Base-by-base conservation (phyloP, 2,888 invertebrate species). In the Marasmarcha lunaedactyla region DNA sequence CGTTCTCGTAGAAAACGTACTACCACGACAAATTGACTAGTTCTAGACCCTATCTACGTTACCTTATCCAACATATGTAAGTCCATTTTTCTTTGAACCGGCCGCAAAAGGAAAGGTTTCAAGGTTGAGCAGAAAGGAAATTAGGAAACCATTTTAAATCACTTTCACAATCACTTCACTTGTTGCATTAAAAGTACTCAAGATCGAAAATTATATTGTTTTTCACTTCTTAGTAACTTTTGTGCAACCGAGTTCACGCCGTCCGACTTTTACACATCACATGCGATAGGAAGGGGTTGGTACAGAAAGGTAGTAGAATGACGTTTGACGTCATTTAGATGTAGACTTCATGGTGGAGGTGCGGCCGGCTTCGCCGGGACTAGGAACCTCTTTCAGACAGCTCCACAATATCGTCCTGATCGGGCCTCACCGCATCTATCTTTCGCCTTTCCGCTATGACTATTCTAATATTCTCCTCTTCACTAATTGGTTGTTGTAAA, bases 401-500 rank as follows among this genome's bases (percentile, higher is more conserved):
- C 55, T 83, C 83, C 46, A 79, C 76, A 27, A 57, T 59, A 14
- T 77, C 77, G 27, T 69, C 72, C 33, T 63, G 51, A 43, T 73
- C 77, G 3, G 71, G 65, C 44, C 64, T 61, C n/a, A 58, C 42
- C 20, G 84, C 71, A 44, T 87, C 88, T 37, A 87, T 72, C 58
- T 87, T 86, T 46, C 88, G 68, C 47, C 88, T 72, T 60, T 88
- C 88, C 7, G 85, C 86, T 51, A 87, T 87, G 40, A 87, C 87
- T 59, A 86, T 85, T 56, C 87, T 84, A 47, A 88, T 86, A 48
- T 85, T 86, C 48, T 88, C 78, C 48, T 74, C 72, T 46, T 79
- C 81, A 33, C 63, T 81, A 40, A 79, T 70, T 6, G 64, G 60
- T 33, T 63, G 59, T 27, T 69, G 58, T 15, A 65, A 58, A 20